A percentile compares a stretch with the other conserved stretches of the same genome.
Evolutionary conservation across 64 coral and sea anemone genomes (phyloP).

Genomic region (Orbicella faveolata): DNA sequence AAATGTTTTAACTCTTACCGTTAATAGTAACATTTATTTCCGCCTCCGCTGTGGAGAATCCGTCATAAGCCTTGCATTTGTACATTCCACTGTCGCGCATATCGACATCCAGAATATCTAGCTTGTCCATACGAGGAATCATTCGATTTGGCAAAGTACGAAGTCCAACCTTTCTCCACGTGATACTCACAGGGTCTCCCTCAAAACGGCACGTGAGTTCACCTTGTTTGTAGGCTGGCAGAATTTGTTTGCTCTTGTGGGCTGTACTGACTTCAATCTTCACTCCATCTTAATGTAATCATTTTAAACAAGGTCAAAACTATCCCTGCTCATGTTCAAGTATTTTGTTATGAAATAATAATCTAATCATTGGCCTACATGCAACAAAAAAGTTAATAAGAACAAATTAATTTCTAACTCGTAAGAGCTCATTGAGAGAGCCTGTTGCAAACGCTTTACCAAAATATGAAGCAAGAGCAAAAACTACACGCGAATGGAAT

Average conservation of each 20-base stretch:
- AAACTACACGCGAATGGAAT: no score
- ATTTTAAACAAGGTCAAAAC: neutral
- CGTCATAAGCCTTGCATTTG: constrained; percentile 62
- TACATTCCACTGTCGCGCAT: constrained; percentile 63
- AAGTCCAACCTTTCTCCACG: constrained; percentile 67
- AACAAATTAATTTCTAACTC: no score
- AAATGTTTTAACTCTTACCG: constrained; percentile 30
- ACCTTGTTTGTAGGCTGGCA: constrained; percentile 44
- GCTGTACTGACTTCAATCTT: constrained; percentile 49
- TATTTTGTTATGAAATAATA: no score
- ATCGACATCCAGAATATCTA: constrained; percentile 68
- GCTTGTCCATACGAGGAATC: constrained; percentile 58
- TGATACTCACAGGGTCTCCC: constrained; percentile 50
- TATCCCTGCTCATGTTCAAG: no score
- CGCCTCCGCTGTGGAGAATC: constrained; percentile 42
- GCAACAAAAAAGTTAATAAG: no score
- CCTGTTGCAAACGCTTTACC: no score
- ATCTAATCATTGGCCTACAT: no score
- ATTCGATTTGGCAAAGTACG: constrained; percentile 59
- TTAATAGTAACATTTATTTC: constrained; percentile 54
- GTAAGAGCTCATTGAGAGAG: no score
- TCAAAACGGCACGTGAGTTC: constrained; percentile 57
- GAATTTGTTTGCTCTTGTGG: constrained; percentile 48
- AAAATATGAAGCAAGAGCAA: no score
- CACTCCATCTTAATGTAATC: neutral